Percentiles rank a stretch among this genome's conserved stretches.
Evolutionary conservation across 2,888 invertebrate species (phyloP).

Genomic region (Sarcophaga carnaria): DNA sequence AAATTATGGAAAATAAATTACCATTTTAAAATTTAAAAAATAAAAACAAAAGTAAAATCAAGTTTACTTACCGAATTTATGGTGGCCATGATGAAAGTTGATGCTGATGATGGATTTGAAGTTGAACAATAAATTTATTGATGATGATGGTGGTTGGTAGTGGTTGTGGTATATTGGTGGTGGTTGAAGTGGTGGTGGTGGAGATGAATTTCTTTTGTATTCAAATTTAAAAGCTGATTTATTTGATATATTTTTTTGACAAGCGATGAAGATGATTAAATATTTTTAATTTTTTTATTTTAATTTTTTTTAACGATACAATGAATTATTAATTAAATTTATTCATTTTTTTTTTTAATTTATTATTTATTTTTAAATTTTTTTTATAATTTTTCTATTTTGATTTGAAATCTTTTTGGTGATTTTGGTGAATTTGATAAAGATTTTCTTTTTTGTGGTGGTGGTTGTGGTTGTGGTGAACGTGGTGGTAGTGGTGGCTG

Average conservation of each 20-base stretch:
- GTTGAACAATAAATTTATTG: conserved; percentile 65
- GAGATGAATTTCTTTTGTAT: conserved; percentile 69
- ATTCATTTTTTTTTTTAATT: conserved; percentile 30
- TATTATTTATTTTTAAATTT: conserved; percentile 1
- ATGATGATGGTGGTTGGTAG: conserved; percentile 68
- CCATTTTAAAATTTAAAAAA: neutral
- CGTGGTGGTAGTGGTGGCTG: conserved; percentile 68
- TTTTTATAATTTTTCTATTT: conserved; percentile 15
- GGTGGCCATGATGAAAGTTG: conserved; percentile 78
- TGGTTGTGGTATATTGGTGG: conserved; percentile 73
- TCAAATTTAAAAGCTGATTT: neutral
- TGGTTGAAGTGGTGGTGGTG: conserved; percentile 71
- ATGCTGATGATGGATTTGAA: conserved; percentile 57
- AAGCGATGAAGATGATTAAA: conserved; percentile 45
- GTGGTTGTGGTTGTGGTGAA: conserved; percentile 62
- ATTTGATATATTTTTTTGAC: conserved; percentile 33
- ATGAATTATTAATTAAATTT: conserved; percentile 41
- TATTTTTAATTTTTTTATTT: neutral
- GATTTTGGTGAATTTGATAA: conserved; percentile 40
- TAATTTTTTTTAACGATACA: conserved; percentile 4
- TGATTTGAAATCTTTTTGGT: conserved; percentile 18
- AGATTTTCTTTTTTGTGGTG: conserved; percentile 47
- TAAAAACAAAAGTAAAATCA: conserved; percentile 36
- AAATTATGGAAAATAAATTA: neutral
- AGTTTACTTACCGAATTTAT: conserved; percentile 81